phyloP scores from a whole-genome alignment of 1,140 invertebrate genomes.

The Leucophenga varia region DNA sequence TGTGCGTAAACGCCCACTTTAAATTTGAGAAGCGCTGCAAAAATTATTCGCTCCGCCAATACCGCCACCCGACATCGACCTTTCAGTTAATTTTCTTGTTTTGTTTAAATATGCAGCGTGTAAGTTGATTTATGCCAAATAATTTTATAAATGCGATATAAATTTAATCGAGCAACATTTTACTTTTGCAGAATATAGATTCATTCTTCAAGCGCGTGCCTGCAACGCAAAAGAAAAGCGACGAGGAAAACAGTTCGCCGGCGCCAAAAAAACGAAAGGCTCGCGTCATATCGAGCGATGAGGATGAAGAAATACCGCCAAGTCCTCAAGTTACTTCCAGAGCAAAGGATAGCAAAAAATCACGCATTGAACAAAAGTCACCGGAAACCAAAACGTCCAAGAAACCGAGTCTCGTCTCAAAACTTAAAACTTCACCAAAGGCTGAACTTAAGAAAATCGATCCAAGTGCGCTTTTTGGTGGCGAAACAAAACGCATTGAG shows the following conservation, averaged over 20 bases:
- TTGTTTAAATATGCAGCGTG: too few species aligned
- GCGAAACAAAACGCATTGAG: slow-evolving; percentile 40
- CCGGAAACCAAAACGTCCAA: slow-evolving; percentile 2
- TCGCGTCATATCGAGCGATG: slow-evolving; percentile 43
- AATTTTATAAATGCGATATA: too few species aligned
- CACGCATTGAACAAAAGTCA: slow-evolving; percentile 1
- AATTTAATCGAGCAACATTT: background rate
- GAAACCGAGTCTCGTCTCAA: slow-evolving; percentile 36
- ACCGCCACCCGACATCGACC: too few species aligned
- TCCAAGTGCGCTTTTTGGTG: slow-evolving; percentile 40
- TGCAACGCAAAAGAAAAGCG: slow-evolving; percentile 15
- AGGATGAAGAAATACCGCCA: slow-evolving; percentile 31
- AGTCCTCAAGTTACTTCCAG: slow-evolving; percentile 27
- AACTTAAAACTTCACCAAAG: slow-evolving; percentile 28
- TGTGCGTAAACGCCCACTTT: too few species aligned
- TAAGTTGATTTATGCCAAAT: too few species aligned
- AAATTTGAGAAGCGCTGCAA: too few species aligned
- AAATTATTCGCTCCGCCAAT: too few species aligned
- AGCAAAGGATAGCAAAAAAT: slow-evolving; percentile 21
- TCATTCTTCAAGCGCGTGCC: slow-evolving; percentile 34
- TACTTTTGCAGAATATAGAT: slow-evolving; percentile 37
- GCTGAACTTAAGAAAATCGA: slow-evolving; percentile 25
- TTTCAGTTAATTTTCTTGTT: too few species aligned
- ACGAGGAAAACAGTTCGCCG: slow-evolving; percentile 17
- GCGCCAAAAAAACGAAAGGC: slow-evolving; percentile 43